phyloP scores from a whole-genome alignment of 2,113 vertebrate species.

The Neodon shergylaensis region DNA sequence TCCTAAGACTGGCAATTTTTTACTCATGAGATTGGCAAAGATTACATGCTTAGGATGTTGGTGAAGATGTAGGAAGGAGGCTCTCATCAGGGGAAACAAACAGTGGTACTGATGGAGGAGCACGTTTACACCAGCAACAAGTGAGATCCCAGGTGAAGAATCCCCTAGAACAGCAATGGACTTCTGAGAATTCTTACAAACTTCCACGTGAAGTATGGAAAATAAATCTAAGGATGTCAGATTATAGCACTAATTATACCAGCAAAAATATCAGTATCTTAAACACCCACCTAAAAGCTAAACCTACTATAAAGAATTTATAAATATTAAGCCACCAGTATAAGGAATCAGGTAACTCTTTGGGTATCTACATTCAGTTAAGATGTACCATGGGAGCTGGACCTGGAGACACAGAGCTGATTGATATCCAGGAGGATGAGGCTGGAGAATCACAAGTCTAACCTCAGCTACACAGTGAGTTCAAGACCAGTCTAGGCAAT shows the following conservation, averaged over 20 bases:
- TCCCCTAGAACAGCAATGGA: not conserved
- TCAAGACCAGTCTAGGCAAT: not conserved
- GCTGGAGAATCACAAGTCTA: not conserved
- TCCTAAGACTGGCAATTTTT: not conserved
- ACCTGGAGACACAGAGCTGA: not conserved
- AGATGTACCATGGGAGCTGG: not conserved
- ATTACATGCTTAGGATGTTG: not conserved
- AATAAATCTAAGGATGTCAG: not conserved
- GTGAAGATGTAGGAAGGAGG: not conserved
- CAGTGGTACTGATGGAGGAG: too few species aligned
- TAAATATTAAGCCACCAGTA: not conserved
- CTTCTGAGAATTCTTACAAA: not conserved
- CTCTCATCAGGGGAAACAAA: not conserved
- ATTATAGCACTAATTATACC: not conserved
- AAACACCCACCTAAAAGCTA: not conserved
- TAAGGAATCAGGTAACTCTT: not conserved
- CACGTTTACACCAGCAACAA: fast-evolving
- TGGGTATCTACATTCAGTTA: not conserved
- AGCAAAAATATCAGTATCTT: not conserved
- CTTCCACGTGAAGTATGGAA: not conserved
- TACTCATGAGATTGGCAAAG: not conserved
- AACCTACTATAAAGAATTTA: not conserved
- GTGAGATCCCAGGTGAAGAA: not conserved
- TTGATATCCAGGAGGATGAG: not conserved
- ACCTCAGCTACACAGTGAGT: not conserved